A percentile compares a stretch with the other conserved stretches of the same genome.
Conservation (phyloP, 2,113 vertebrate species). For the Zonotrichia leucophrys region DNA sequence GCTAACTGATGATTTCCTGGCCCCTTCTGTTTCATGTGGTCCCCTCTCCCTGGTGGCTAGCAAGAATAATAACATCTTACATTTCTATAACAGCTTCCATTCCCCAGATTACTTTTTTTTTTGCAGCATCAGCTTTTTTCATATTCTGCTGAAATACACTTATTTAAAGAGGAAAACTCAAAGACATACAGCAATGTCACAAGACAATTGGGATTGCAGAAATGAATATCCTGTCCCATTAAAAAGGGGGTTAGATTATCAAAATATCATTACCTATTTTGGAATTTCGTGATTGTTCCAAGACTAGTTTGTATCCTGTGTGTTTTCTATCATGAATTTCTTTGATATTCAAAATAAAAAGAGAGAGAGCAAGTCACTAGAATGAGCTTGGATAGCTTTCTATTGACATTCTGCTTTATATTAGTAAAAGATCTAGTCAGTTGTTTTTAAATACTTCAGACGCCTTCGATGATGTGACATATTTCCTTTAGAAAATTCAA, state of each 20-base stretch:
- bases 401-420: background rate
- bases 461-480: background rate
- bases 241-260: background rate
- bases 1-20: background rate
- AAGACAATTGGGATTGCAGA: background rate
- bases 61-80: background rate
- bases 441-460: background rate
- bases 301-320: background rate
- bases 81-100: background rate
- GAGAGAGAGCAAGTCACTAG: background rate
- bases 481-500: background rate
- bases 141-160: background rate
- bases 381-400: background rate
- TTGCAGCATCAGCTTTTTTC: background rate
- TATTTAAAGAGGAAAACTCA: background rate
- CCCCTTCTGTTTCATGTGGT: background rate
- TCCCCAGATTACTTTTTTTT: background rate
- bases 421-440: background rate
- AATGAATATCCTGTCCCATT: background rate
- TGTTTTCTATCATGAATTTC: background rate
- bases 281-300: background rate
- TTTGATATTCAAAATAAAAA: background rate
- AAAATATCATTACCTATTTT: background rate
- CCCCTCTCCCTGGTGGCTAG: conserved; percentile 15
- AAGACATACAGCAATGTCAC: background rate